Conservation (phyloP, 2,888 invertebrate genomes). For the Ellobium chinense region DNA sequence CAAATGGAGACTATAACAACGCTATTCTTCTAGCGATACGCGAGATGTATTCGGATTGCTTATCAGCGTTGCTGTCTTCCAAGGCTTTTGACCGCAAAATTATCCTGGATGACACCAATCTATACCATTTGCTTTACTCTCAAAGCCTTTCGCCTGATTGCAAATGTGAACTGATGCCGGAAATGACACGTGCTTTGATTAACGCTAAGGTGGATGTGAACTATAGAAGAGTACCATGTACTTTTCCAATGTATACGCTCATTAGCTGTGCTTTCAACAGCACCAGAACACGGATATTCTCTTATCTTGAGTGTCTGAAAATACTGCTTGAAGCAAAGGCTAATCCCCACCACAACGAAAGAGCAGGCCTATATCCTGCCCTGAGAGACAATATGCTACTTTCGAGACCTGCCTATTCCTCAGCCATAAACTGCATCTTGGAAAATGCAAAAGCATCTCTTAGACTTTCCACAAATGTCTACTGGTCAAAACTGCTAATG, state of each 20-base stretch:
- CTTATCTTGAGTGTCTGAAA: constrained; percentile 35
- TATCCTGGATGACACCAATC: constrained; percentile 38
- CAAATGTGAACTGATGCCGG: constrained; percentile 37
- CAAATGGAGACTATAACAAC: constrained; percentile 34
- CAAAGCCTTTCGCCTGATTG: constrained; percentile 31
- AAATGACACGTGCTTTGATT: constrained; percentile 38
- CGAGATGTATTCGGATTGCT: constrained; percentile 39
- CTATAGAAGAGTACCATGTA: constrained; percentile 3
- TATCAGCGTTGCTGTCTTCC: constrained; percentile 17
- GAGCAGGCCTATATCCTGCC: not conserved
- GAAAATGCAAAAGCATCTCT: constrained; percentile 23
- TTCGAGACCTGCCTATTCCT: constrained; percentile 8
- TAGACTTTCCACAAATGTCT: constrained; percentile 18
- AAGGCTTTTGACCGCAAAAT: not conserved
- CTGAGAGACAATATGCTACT: not conserved
- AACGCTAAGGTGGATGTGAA: constrained; percentile 39
- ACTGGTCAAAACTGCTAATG: constrained; percentile 37
- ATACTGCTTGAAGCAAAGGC: constrained; percentile 38
- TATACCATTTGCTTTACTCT: constrained; percentile 40
- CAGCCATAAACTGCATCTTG: constrained; percentile 38
- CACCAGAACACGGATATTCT: constrained; percentile 18
- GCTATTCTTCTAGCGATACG: constrained; percentile 34
- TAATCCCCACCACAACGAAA: constrained; percentile 44
- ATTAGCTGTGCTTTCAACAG: constrained; percentile 43
- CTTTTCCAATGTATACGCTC: constrained; percentile 39